Base-by-base conservation (phyloP, 2,797 vertebrate species). In the Gymnothorax reevesii region DNA sequence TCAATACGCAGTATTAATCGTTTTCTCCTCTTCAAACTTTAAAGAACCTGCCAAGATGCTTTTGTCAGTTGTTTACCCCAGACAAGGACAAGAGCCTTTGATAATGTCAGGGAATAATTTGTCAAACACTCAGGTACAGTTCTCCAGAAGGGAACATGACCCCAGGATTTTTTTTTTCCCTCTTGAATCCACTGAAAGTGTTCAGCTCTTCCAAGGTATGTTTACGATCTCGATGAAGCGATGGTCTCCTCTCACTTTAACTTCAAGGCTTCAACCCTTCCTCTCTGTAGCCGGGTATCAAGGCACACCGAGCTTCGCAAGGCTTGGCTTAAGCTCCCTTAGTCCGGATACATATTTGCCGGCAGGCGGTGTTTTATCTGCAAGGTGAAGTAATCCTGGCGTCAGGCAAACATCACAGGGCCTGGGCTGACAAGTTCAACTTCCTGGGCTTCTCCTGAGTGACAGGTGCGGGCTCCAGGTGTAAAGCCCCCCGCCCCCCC, bases 291-390 rank as follows among this genome's bases (percentile, higher is more conserved):
- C 85, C 86, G 88, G 88, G 88, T 87, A 89, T 79, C 87, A 4
- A 49, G 75, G 75, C 3, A 79, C 75, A 4, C 75, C 15, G 13
- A 8, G 49, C 9, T 77, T 42, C 4, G 49, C 75, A 6, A 22
- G 49, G 84, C 33, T 84, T 59, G 86, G 82, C 88, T 66, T 89
- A 91, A 91, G 89, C 88, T 87, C 77, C 87, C 89, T 90, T 89
- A 89, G 75, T 69, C 75, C 69, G 77, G 87, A 85, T 92, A 89
- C 92, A 90, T 89, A 89, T 91, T 91, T 88, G 88, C 84, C 88
- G 84, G 82, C 89, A 85, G 85, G 77, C 84, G 84, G 85, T 71
- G 10, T 90, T 91, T 89, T 87, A 89, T 84, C 89, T 88, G 87
- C 89, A 88, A 87, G 82, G 84, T 89, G 86, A 33, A 59, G 8